Base-by-base conservation (phyloP, 2,888 invertebrate genomes). In the Catocala fraxini region DNA sequence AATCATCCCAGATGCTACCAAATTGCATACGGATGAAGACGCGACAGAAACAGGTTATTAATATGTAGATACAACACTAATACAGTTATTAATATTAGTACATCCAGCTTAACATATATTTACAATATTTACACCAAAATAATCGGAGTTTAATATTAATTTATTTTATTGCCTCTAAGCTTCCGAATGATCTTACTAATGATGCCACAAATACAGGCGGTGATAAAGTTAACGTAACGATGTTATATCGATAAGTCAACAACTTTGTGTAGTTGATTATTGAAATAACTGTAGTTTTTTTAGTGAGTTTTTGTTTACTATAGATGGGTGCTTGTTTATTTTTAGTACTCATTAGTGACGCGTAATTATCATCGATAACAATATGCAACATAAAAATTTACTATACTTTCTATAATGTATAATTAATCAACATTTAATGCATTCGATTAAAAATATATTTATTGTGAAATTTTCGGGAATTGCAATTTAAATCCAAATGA, bases 161-260 rank as follows among this genome's bases (percentile, higher is more conserved):
- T 59, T 68, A 73, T 69, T 69, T 65, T 47, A 73, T 65, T 13
- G 45, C 34, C 6, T 4, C 4, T 70, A 51, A 59, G 57, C 74
- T 70, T 59, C 70, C 48, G 57, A 56, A 73, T 62, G 39, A 59
- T 68, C 51, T 68, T 57, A 55, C 55, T 51, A 56, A 56, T 59
- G 45, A 49, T 57, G 25, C 41, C 57, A 63, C 39, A 43, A 43
- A 25, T 45, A 13, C 43, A n/a, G 43, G 15, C 6, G 13, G 13
- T 45, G 15, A 63, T 70, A 73, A 73, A 65, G 39, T 56, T 51
- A 10, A 42, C 51, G 43, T 60, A 59, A 58, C 12, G 46, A 56
- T 41, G n/a, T 5, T 13, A 49, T 59, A 59, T 51, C 46, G 55
- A 64, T 58, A 57, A 59, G 42, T 45, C 13, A 51, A 51, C 35